These are phyloP conservation scores for Drosophila mojavensis DNA, from an alignment of 1,140 invertebrate species.

Conservation along the genomic window DNA sequence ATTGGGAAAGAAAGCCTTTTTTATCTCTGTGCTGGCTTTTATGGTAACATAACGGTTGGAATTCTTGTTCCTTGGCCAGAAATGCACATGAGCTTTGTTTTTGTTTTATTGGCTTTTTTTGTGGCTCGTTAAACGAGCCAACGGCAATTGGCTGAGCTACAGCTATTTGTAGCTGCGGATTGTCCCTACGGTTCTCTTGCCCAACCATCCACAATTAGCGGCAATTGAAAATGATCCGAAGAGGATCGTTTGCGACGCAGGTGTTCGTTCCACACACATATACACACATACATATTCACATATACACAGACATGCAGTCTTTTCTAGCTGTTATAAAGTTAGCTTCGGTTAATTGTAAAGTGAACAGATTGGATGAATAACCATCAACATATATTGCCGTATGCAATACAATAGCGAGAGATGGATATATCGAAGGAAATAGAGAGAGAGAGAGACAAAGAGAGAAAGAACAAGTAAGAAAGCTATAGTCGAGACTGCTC, in stretches of 20 bases:
- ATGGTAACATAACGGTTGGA: slow-evolving; percentile 63
- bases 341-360: slow-evolving; percentile 3
- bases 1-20: slow-evolving; percentile 24
- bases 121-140: slow-evolving; percentile 16
- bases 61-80: slow-evolving; percentile 33
- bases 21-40: slow-evolving; percentile 26
- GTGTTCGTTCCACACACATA: slow-evolving; percentile 39
- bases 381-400: neutral
- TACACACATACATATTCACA: slow-evolving; percentile 1
- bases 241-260: slow-evolving; percentile 38
- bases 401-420: neutral
- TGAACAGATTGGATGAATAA: slow-evolving; percentile 5
- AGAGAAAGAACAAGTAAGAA: no score
- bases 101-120: slow-evolving; percentile 5
- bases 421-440: no score
- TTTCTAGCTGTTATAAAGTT: slow-evolving; percentile 1
- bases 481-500: no score
- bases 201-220: slow-evolving; percentile 31
- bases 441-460: no score
- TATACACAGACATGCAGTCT: neutral
- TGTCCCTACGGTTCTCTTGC: slow-evolving; percentile 41
- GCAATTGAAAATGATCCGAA: slow-evolving; percentile 45
- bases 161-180: slow-evolving; percentile 39
- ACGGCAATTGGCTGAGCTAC: slow-evolving; percentile 19
- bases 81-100: slow-evolving; percentile 34